These are phyloP conservation scores for Sebastes flavidus DNA, from an alignment of 2,797 vertebrate species.

Conservation along the genomic window DNA sequence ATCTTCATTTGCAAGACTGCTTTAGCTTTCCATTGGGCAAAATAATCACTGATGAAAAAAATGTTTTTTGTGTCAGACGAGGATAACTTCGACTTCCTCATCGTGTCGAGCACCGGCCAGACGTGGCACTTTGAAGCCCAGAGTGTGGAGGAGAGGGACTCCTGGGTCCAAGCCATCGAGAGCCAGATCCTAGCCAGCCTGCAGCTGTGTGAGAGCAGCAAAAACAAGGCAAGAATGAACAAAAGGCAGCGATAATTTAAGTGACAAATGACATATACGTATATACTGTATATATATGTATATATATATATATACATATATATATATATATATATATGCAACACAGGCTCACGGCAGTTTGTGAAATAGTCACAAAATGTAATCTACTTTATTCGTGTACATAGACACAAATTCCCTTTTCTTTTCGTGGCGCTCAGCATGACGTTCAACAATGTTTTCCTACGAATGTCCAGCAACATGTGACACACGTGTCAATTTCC, in stretches of 20 bases:
- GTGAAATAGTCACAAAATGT: no score
- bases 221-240: constrained; percentile 87
- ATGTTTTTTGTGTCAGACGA: constrained; percentile 78
- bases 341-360: no score
- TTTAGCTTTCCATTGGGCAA: background rate
- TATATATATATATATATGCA: background rate
- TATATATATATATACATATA: background rate
- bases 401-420: no score
- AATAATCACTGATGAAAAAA: background rate
- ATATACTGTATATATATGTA: background rate
- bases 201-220: constrained; percentile 96
- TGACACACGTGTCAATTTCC: no score
- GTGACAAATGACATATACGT: background rate
- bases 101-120: constrained; percentile 94
- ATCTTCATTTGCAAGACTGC: background rate
- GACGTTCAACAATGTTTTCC: no score
- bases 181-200: constrained; percentile 96
- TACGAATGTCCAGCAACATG: no score
- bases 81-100: constrained; percentile 94
- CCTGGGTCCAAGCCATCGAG: constrained; percentile 95
- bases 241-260: background rate
- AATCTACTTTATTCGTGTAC: no score
- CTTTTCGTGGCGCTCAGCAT: no score
- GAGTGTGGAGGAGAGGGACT: constrained; percentile 91
- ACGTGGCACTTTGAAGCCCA: constrained; percentile 95